A percentile compares a stretch with the other conserved stretches of the same genome.
These are phyloP conservation scores for Cephus pygmeus DNA, from an alignment of 2,888 invertebrate genomes.

Conservation along the genomic window DNA sequence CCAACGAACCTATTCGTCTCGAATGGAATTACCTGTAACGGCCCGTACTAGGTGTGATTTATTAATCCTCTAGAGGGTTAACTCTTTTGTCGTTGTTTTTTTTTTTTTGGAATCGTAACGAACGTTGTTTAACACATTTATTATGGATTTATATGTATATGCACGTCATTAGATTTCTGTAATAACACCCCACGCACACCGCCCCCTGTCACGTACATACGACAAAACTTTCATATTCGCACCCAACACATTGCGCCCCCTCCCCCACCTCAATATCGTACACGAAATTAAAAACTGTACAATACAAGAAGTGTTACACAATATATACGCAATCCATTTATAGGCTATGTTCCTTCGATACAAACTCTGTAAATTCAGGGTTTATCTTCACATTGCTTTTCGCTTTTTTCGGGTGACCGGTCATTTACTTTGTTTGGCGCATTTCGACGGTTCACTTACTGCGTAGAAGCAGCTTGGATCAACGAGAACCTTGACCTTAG, in stretches of 20 bases:
- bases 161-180: conserved; percentile 11
- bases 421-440: neutral
- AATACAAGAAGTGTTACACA: neutral
- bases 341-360: neutral
- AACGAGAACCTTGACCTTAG: neutral
- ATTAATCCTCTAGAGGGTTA: neutral
- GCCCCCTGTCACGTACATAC: neutral
- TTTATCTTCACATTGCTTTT: neutral
- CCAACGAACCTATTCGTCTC: neutral
- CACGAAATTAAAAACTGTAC: neutral
- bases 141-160: conserved; percentile 9
- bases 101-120: neutral
- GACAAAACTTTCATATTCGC: neutral
- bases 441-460: neutral
- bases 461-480: neutral
- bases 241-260: neutral
- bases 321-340: neutral
- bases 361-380: neutral
- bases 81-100: neutral
- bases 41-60: neutral
- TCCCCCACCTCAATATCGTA: neutral
- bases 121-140: neutral
- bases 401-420: neutral
- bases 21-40: neutral
- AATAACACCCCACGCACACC: neutral